These are phyloP conservation scores for Pardosa pseudoannulata DNA, from an alignment of 2,888 invertebrate genomes.

Conservation along the genomic window DNA sequence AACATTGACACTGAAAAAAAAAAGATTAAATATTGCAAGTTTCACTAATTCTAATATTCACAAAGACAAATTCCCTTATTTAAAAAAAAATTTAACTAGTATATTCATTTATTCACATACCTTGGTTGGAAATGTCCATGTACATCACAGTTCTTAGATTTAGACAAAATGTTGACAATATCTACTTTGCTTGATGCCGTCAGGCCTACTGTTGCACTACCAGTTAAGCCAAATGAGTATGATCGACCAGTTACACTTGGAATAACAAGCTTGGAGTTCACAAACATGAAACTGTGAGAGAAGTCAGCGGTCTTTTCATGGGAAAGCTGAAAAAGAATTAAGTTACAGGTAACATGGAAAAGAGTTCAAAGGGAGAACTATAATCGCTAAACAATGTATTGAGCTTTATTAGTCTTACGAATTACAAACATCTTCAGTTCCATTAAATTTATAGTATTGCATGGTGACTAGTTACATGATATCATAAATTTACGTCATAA, in stretches of 20 bases:
- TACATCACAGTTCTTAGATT: conserved; percentile 42
- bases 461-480: no score
- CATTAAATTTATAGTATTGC: no score
- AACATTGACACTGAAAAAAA: conserved; percentile 36
- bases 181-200: conserved; percentile 58
- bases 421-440: no score
- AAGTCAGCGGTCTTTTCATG: conserved; percentile 33
- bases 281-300: conserved; percentile 59
- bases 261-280: conserved; percentile 53
- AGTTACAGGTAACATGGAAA: no score
- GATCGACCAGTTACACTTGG: conserved; percentile 68
- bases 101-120: conserved; percentile 19
- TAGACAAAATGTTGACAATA: conserved; percentile 24
- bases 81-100: no score
- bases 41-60: no score
- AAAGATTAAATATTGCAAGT: no score
- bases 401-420: no score
- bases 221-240: conserved; percentile 53
- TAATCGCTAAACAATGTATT: no score
- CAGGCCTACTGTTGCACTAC: conserved; percentile 61
- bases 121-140: conserved; percentile 46
- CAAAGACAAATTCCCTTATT: background rate
- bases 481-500: no score
- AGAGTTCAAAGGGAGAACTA: no score
- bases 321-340: conserved; percentile 47